Evolutionary conservation across 2,113 vertebrate genomes (phyloP).

Genomic region (Rhegmatorhina hoffmannsi): DNA sequence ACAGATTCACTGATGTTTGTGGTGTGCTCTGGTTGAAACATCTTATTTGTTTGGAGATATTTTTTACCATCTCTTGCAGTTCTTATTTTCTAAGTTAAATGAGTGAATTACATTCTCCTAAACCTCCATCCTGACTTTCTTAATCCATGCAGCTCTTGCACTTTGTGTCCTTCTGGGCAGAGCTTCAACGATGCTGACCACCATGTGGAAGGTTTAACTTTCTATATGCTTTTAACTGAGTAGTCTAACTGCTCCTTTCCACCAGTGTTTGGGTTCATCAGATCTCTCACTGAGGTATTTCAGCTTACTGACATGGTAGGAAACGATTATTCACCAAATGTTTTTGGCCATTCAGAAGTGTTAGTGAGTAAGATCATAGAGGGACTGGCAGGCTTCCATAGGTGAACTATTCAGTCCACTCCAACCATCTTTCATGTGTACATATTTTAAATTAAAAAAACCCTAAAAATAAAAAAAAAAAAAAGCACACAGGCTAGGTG

Average conservation of each 20-base stretch:
- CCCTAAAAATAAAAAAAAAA: background rate
- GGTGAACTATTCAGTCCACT: background rate
- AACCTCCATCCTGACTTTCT: background rate
- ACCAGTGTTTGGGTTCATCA: background rate
- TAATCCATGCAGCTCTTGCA: background rate
- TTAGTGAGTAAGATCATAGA: background rate
- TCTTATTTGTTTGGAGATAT: background rate
- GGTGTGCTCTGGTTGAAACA: background rate
- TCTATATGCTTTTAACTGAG: background rate
- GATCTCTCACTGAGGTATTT: background rate
- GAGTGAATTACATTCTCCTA: background rate
- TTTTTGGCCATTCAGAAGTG: accelerated
- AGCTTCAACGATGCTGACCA: background rate
- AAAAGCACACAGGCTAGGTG: background rate
- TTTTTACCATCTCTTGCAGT: background rate
- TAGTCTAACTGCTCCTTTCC: background rate
- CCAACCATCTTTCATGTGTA: background rate
- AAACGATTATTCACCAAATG: background rate
- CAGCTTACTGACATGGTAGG: background rate
- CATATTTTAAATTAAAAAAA: background rate
- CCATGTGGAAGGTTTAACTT: background rate
- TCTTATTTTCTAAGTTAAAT: background rate
- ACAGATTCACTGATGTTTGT: background rate
- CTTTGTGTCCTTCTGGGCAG: background rate
- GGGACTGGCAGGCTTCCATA: accelerated